Evolutionary conservation across 2,888 invertebrate species (phyloP).

Genomic region (Dryocosmus kuriphilus): DNA sequence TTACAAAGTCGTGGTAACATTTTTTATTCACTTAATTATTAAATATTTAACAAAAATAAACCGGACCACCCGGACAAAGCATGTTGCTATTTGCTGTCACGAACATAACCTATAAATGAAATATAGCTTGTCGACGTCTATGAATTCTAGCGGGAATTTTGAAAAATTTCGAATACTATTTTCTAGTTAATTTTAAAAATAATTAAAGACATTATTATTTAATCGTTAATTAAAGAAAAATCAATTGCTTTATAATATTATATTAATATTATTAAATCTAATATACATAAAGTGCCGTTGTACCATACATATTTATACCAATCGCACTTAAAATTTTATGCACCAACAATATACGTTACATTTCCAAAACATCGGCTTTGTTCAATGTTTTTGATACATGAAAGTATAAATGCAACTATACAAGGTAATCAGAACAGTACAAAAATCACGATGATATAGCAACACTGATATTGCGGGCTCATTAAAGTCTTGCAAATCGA

Average conservation of each 20-base stretch:
- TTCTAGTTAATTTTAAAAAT: too few relatives aligned
- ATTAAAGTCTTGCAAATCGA: constrained; percentile 2
- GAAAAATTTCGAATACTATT: background rate
- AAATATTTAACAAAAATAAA: background rate
- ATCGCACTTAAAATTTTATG: constrained; percentile 22
- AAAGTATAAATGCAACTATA: constrained; percentile 12
- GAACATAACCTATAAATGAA: constrained; percentile 19
- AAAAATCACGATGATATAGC: constrained; percentile 18
- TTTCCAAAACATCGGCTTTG: background rate
- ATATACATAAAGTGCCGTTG: constrained; percentile 15
- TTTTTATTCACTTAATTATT: constrained; percentile 19
- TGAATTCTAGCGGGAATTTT: background rate
- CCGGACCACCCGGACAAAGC: too few relatives aligned
- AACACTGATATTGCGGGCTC: constrained; percentile 4
- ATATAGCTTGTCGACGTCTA: too few relatives aligned
- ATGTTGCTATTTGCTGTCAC: background rate
- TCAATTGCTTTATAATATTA: background rate
- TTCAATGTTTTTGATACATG: background rate
- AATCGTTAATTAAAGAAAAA: background rate
- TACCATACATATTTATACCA: constrained; percentile 23
- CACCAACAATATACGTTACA: constrained; percentile 4
- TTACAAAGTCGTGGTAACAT: constrained; percentile 66
- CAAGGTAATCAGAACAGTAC: constrained; percentile 10
- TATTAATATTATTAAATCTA: constrained; percentile 12
- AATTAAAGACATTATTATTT: background rate